A percentile compares a stretch with the other conserved stretches of the same genome.
phyloP scores from a whole-genome alignment of 2,113 vertebrate genomes.

The Dasyprocta punctata region DNA sequence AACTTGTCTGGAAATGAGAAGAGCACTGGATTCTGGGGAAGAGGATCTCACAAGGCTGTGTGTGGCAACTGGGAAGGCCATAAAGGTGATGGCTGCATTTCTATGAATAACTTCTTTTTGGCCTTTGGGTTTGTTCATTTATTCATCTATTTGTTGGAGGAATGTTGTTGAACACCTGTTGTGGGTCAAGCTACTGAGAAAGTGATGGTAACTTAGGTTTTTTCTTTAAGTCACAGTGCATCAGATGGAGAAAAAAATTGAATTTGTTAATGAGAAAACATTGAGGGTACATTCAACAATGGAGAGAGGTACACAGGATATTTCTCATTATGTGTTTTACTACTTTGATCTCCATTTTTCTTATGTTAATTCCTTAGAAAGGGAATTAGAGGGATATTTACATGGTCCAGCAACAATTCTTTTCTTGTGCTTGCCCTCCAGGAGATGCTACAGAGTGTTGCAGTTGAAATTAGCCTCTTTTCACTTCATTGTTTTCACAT shows the following conservation, averaged over 20 bases:
- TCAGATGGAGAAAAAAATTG: not conserved
- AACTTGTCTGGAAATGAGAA: not conserved
- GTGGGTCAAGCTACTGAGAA: not conserved
- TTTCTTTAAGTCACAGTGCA: not conserved
- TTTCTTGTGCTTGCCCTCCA: not conserved
- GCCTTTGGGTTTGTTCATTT: not conserved
- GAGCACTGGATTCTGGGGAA: rapidly evolving
- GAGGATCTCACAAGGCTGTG: not conserved
- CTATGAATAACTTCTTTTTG: not conserved
- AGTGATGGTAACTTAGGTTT: not conserved
- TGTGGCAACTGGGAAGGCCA: not conserved
- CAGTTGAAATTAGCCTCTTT: not conserved
- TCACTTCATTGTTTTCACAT: not conserved
- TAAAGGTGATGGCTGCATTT: not conserved
- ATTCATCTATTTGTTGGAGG: not conserved
- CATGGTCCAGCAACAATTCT: not conserved
- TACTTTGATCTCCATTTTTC: not conserved
- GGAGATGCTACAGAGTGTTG: not conserved
- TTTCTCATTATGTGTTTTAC: not conserved
- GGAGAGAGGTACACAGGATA: not conserved
- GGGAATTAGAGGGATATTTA: not conserved
- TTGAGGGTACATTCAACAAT: rapidly evolving
- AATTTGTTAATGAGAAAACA: not conserved
- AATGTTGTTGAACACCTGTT: not conserved
- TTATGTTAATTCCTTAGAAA: not conserved